Evolutionary conservation across 2,888 invertebrate species (phyloP).

Genomic region (Hydropsyche betteni): DNA sequence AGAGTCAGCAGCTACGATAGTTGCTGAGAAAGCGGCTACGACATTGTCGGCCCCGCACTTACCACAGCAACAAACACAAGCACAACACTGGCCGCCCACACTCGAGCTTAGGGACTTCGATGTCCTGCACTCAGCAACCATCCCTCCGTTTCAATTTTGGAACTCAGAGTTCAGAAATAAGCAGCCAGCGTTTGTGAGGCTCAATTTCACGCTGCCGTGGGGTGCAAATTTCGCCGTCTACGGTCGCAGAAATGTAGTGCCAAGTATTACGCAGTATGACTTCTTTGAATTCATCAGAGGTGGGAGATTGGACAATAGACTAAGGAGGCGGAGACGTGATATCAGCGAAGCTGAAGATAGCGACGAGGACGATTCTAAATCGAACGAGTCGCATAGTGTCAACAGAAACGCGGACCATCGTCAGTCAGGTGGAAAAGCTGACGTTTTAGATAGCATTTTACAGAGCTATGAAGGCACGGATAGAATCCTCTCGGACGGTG

Average conservation of each 20-base stretch:
- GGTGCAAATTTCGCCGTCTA: slow-evolving; percentile 95
- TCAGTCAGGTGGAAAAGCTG: slow-evolving; percentile 41
- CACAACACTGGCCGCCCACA: slow-evolving; percentile 79
- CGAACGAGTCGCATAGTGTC: slow-evolving; percentile 47
- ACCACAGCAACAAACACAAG: slow-evolving; percentile 77
- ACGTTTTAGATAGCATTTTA: slow-evolving; percentile 59
- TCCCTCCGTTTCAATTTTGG: slow-evolving; percentile 93
- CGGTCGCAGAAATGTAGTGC: slow-evolving; percentile 92
- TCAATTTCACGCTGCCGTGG: slow-evolving; percentile 92
- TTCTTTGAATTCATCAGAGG: slow-evolving; percentile 94
- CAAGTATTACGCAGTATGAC: slow-evolving; percentile 96
- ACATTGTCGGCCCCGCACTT: slow-evolving; percentile 67
- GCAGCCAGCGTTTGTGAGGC: slow-evolving; percentile 86
- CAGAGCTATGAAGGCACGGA: slow-evolving; percentile 61
- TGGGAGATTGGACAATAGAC: slow-evolving; percentile 80
- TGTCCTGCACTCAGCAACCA: slow-evolving; percentile 82
- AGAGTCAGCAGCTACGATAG: slow-evolving; percentile 75
- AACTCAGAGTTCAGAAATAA: slow-evolving; percentile 92
- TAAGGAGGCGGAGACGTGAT: slow-evolving; percentile 63
- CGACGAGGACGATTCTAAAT: slow-evolving; percentile 41
- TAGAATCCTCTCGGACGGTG: slow-evolving; percentile 62
- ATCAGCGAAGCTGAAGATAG: slow-evolving; percentile 40
- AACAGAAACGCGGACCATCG: slow-evolving; percentile 45
- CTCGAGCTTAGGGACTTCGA: slow-evolving; percentile 86
- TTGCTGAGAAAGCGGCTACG: slow-evolving; percentile 67